A percentile compares a stretch with the other conserved stretches of the same genome.
Conservation (phyloP, 1,140 invertebrate genomes). For the Pteromalus puparum region DNA sequence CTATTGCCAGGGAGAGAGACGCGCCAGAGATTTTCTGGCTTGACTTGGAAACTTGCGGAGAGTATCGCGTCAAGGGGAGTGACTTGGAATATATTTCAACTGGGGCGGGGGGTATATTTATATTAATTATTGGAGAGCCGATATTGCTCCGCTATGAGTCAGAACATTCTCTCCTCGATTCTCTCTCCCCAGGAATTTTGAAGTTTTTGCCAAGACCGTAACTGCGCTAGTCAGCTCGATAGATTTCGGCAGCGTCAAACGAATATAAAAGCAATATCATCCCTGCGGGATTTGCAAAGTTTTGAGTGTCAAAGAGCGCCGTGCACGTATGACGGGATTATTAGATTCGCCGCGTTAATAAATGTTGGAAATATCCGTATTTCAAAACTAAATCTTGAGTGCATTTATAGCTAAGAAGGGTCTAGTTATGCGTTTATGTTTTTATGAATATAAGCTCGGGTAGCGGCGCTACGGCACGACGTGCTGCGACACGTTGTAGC, state of each 20-base stretch:
- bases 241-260: neutral
- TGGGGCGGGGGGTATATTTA: neutral
- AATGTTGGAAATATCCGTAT: no score
- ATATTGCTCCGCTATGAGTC: neutral
- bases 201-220: neutral
- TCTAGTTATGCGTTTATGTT: no score
- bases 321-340: neutral
- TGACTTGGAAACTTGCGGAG: neutral
- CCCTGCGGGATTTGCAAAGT: neutral
- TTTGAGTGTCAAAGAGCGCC: neutral
- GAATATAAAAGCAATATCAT: neutral
- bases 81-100: neutral
- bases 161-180: neutral
- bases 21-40: neutral
- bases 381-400: no score
- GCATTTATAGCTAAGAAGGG: no score
- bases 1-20: neutral
- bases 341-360: neutral
- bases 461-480: no score
- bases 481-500: no score
- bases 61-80: neutral
- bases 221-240: neutral
- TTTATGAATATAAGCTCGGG: no score
- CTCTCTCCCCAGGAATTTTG: neutral
- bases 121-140: slow-evolving; percentile 22